Conservation (phyloP, 1,140 invertebrate species). For the Calliopsis andreniformis region DNA sequence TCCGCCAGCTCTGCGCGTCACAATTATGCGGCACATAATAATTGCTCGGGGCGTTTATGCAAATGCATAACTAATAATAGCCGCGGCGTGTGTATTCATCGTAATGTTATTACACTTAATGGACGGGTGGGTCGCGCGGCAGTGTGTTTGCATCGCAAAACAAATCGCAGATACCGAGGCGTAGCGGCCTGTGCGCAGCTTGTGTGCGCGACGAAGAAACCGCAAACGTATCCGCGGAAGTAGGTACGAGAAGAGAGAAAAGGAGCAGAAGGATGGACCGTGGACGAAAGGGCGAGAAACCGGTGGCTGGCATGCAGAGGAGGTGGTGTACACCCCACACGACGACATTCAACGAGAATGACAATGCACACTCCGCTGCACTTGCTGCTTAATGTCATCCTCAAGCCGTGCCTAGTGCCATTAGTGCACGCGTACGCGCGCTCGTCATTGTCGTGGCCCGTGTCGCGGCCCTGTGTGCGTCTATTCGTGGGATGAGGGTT, state of each 20-base stretch:
- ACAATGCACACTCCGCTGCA: constrained; percentile 67
- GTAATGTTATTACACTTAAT: constrained; percentile 61
- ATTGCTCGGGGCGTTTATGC: constrained; percentile 57
- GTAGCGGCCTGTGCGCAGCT: too few species aligned
- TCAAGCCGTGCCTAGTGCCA: constrained; percentile 65
- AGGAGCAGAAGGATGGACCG: neutral
- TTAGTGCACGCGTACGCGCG: constrained; percentile 59
- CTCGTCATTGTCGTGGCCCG: constrained; percentile 31
- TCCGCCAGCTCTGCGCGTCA: constrained; percentile 13
- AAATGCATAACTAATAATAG: constrained; percentile 62
- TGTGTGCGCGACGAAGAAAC: too few species aligned
- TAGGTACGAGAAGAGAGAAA: neutral
- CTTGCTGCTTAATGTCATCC: constrained; percentile 69
- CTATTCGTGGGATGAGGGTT: constrained; percentile 13
- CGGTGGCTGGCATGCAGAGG: constrained; percentile 8
- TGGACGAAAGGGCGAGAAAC: constrained; percentile 13
- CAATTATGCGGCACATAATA: constrained; percentile 52
- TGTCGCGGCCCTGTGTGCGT: neutral
- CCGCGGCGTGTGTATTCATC: constrained; percentile 40
- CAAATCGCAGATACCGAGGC: neutral
- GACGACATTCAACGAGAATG: constrained; percentile 61
- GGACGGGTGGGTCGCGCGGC: constrained; percentile 10
- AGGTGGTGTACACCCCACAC: constrained; percentile 8
- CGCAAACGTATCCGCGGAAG: neutral
- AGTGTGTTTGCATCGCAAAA: neutral